Evolutionary conservation across 2,113 vertebrate species (phyloP).

Genomic region (Carassius auratus): DNA sequence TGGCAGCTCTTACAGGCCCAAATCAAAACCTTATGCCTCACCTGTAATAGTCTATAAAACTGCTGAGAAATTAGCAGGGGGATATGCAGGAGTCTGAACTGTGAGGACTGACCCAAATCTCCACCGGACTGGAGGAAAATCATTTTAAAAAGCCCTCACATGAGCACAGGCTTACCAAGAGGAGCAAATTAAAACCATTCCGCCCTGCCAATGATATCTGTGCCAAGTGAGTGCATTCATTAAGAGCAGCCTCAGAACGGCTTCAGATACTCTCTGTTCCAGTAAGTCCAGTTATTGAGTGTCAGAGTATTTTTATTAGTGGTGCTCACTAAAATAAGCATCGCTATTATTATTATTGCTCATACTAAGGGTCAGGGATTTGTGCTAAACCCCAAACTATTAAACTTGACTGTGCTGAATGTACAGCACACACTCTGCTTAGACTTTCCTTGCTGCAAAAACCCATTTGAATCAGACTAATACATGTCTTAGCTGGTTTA

Average conservation of each 20-base stretch:
- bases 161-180: constrained; percentile 33
- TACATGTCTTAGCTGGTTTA: background rate
- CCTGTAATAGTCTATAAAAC: constrained; percentile 21
- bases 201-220: constrained; percentile 58
- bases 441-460: background rate
- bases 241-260: background rate
- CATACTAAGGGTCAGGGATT: constrained; percentile 1
- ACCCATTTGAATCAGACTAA: background rate
- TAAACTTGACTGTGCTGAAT: background rate
- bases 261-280: background rate
- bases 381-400: background rate
- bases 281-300: background rate
- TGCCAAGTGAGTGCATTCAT: constrained; percentile 14
- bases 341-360: background rate
- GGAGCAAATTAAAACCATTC: constrained; percentile 51
- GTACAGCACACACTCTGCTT: background rate
- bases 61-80: constrained; percentile 38
- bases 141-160: constrained; percentile 41
- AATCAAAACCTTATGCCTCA: constrained; percentile 5
- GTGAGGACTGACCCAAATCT: constrained; percentile 41
- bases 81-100: background rate
- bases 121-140: constrained; percentile 49
- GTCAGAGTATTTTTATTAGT: constrained; percentile 2
- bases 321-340: background rate
- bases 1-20: background rate